These are phyloP conservation scores for Steatocranus sp. DNA, from an alignment of 2,797 vertebrate species.

Conservation along the genomic window DNA sequence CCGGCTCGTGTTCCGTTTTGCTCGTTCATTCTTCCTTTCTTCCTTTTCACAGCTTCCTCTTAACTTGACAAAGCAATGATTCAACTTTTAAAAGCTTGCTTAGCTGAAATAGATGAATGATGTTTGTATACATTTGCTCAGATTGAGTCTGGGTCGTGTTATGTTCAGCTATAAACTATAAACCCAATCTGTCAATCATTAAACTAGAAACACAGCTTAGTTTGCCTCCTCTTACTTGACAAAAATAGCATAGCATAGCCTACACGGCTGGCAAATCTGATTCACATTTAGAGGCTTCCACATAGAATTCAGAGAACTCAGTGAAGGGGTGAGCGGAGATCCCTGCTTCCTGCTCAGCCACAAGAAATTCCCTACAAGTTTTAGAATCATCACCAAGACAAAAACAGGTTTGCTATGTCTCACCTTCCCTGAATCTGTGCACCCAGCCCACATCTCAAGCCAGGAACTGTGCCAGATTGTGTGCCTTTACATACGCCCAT, in stretches of 20 bases:
- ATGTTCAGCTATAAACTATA: background rate
- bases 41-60: constrained; percentile 59
- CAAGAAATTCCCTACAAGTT: constrained; percentile 65
- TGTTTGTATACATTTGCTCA: background rate
- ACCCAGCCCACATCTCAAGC: constrained; percentile 12
- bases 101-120: constrained; percentile 8
- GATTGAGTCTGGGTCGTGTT: background rate
- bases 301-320: background rate
- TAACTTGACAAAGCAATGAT: constrained; percentile 51
- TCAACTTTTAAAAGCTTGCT: constrained; percentile 32
- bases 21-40: constrained; percentile 52
- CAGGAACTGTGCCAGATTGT: constrained; percentile 38
- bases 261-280: background rate
- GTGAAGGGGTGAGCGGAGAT: constrained; percentile 16
- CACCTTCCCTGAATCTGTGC: constrained; percentile 54
- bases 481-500: constrained; percentile 32
- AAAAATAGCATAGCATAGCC: background rate
- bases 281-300: background rate
- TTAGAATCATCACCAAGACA: constrained; percentile 51
- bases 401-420: constrained; percentile 61
- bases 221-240: background rate
- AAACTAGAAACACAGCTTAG: background rate
- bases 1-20: constrained; percentile 50
- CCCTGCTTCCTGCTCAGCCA: constrained; percentile 47
- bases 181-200: background rate